Base-by-base conservation (phyloP, 2,888 invertebrate species). In the Sturmia bella region DNA sequence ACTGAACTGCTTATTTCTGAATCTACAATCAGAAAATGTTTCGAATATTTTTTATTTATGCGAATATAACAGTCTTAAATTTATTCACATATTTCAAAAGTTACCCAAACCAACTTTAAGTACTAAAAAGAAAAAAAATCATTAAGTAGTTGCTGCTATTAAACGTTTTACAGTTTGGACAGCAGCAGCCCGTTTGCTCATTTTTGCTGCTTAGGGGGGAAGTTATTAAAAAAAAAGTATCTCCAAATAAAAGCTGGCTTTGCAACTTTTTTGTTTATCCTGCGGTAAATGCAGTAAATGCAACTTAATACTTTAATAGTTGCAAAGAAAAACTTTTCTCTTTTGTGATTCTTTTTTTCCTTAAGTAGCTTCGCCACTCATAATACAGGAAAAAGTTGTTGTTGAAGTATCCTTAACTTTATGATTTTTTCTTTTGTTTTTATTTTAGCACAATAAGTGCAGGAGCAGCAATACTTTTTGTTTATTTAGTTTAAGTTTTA, bases 231-330 rank as follows among this genome's bases (percentile, higher is more conserved):
- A 56, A 48, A 39, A 32, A 17, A 52, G 13, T 7, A 54, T 48
- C 24, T 15, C 27, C 12, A 27, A 57, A 66, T 52, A 72, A 69
- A 73, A 54, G 52, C 63, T 45, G 74, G 64, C 64, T 78, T 66
- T 75, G 54, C 27, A 82, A 66, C 70, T 75, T 81, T 56, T 59
- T 17, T 52, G 56, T 74, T 79, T 68, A 64, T 75, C 52, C 56
- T 61, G 69, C 69, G 76, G 76, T 77, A 61, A 79, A 84, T 86
- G 85, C 75, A 78, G 78, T 66, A 83, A 85, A 86, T 87, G 86
- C 86, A 85, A 87, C 87, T 88, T 88, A 88, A 88, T 87, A 88
- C 88, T 88, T 88, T 87, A 88, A 88, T 88, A 88, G 88, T 87
- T 88, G 86, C 86, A 86, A 88, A 61, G 54, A 48, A 66, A 73